These are phyloP conservation scores for Geopemphigus sp. DNA, from an alignment of 1,140 invertebrate species.

Conservation along the genomic window DNA sequence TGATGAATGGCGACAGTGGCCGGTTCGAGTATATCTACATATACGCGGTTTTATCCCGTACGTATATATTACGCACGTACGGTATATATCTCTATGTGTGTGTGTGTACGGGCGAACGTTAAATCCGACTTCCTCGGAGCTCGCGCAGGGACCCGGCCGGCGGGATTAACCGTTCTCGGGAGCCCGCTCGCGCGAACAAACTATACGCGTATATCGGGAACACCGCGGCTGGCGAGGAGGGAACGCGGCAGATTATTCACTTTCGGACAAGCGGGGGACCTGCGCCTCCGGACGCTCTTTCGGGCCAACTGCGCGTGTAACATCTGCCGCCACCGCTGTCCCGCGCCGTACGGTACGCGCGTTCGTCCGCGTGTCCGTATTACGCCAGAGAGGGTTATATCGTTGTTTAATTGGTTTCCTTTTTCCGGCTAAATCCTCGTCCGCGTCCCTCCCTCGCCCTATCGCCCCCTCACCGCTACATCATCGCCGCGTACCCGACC, in stretches of 20 bases:
- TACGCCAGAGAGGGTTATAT: not conserved
- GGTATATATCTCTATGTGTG: too few species aligned
- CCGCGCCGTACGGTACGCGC: not conserved
- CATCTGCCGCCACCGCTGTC: conserved; percentile 14
- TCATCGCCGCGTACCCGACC: not conserved
- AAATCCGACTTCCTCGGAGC: conserved; percentile 21
- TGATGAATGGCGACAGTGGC: conserved; percentile 43
- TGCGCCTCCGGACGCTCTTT: too few species aligned
- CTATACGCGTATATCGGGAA: too few species aligned
- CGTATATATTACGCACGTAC: not conserved
- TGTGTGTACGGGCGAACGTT: not conserved
- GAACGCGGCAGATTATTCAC: conserved; percentile 35
- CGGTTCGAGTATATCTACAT: not conserved
- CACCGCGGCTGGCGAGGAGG: too few species aligned
- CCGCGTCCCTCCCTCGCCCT: not conserved
- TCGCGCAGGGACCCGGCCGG: not conserved
- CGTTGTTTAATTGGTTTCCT: conserved; percentile 43
- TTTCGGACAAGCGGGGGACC: conserved; percentile 24
- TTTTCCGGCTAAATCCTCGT: conserved; percentile 38
- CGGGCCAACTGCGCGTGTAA: too few species aligned
- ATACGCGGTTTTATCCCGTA: conserved; percentile 21
- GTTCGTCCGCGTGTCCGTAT: not conserved
- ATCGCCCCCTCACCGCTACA: not conserved
- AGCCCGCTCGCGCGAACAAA: too few species aligned
- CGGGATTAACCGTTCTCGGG: conserved; percentile 31